Evolutionary conservation across 2,888 invertebrate species (phyloP), one percentile per base, ranked within the genome.

Genomic region (Heterodera filipjevi): DNA sequence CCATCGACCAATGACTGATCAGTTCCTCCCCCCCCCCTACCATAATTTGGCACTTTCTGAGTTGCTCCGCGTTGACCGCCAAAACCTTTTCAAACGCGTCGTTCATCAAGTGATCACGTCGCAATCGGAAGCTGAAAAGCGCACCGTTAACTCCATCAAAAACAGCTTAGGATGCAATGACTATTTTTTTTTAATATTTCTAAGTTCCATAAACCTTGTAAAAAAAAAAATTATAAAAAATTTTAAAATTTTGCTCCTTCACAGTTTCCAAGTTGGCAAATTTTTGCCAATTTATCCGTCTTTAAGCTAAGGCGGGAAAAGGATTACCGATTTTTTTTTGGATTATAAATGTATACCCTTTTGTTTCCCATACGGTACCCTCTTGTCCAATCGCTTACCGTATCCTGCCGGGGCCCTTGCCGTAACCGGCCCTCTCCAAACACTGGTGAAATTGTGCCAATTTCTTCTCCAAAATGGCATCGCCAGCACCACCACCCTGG

Each of bases 61-160:
- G 91, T 88, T 96, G 96, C 89, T 95, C 95, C 91, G 96, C 95
- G 83, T 95, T 94, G 70, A 95, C 95, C 0, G 95, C 94, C 95
- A 98, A 96, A 87, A 98, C 95, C 85, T 96, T 93, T 83, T 95
- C 93, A 91, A 96, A 97, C 5, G 97, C 96, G 90, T 98, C 98
- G 91, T 96, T 96, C 81, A 98, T 91, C 70, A 98, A 92, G 90
- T 96, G 94, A 86, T 96, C 95, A 85, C 98, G 93, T 77, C 96
- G 92, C 84, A 98, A 95, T 90, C 95, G 94, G 84, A 97, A 91
- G 90, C 96, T 96, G 91, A 30, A 27, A n/a, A 74, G 16, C 32
- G 19, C 8, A 12, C n/a, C 33, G 44, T 35, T 10, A 8, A n/a
- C n/a, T n/a, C n/a, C n/a, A n/a, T n/a, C n/a, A n/a, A n/a, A n/a